Evolutionary conservation across 2,888 invertebrate species (phyloP).

Genomic region (Neocrepidodera transversa): DNA sequence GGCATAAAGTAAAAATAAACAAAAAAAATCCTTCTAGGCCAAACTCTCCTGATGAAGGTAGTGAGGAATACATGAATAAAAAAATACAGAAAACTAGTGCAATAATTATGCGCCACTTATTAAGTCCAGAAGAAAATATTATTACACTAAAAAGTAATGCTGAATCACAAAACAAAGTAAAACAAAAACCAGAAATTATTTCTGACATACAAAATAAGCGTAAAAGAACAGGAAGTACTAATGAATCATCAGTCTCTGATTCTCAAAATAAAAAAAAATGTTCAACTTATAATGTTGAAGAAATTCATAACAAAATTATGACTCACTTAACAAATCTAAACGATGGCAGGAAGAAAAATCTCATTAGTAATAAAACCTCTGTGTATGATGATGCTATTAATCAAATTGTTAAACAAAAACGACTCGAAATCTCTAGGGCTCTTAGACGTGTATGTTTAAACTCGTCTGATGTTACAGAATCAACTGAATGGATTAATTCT

Average conservation of each 20-base stretch:
- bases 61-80: constrained; percentile 54
- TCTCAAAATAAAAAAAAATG: constrained; percentile 16
- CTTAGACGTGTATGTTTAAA: constrained; percentile 53
- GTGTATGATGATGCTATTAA: constrained; percentile 55
- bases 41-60: constrained; percentile 53
- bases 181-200: not conserved
- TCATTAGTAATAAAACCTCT: constrained; percentile 52
- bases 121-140: constrained; percentile 37
- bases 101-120: constrained; percentile 52
- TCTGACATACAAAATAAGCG: constrained; percentile 14
- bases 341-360: constrained; percentile 53
- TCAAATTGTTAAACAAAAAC: constrained; percentile 55
- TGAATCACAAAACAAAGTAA: not conserved
- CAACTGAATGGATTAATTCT: constrained; percentile 51
- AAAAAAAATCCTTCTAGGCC: not conserved
- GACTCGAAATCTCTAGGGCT: constrained; percentile 56
- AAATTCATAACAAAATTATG: constrained; percentile 56
- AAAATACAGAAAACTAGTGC: constrained; percentile 56
- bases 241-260: constrained; percentile 14
- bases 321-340: constrained; percentile 55
- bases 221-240: constrained; percentile 11
- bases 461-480: constrained; percentile 42
- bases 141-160: constrained; percentile 5
- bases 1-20: not conserved
- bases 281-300: constrained; percentile 44